A percentile compares a stretch with the other conserved stretches of the same genome.
phyloP scores from a whole-genome alignment of 1,140 invertebrate genomes.

The Campoletis sonorensis region DNA sequence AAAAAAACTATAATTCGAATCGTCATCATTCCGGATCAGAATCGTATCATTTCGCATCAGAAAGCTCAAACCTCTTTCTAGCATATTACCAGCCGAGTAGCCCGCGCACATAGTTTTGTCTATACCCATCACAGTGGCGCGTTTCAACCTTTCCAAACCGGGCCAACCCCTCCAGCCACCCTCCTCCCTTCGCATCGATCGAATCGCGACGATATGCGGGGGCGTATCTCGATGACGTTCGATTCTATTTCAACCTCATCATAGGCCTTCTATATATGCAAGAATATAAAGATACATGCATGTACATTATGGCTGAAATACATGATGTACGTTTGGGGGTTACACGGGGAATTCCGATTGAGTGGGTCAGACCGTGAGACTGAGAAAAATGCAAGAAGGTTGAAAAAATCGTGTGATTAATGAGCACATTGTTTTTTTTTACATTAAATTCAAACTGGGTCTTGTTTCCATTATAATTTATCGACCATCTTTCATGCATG shows the following conservation, averaged over 20 bases:
- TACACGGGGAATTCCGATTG: background rate
- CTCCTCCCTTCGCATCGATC: conserved; percentile 34
- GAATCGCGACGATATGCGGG: conserved; percentile 2
- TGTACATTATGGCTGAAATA: background rate
- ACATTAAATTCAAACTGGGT: background rate
- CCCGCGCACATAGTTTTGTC: too few species aligned
- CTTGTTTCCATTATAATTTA: background rate
- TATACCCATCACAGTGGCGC: too few species aligned
- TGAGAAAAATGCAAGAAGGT: background rate
- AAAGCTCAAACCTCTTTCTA: too few species aligned
- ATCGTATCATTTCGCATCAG: too few species aligned
- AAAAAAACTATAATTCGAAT: too few species aligned
- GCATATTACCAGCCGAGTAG: too few species aligned
- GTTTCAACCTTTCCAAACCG: conserved; percentile 3
- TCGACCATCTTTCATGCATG: background rate
- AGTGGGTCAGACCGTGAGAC: too few species aligned
- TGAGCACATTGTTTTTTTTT: background rate
- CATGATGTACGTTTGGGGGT: background rate
- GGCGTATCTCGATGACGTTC: conserved; percentile 41
- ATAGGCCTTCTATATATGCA: background rate
- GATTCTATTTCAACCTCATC: conserved; percentile 32
- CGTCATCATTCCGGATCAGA: too few species aligned
- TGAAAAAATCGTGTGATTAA: background rate
- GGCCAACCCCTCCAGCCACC: conserved; percentile 29
- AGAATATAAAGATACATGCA: background rate